phyloP scores from a whole-genome alignment of 2,888 invertebrate species.

The Schrankia costaestrigalis region DNA sequence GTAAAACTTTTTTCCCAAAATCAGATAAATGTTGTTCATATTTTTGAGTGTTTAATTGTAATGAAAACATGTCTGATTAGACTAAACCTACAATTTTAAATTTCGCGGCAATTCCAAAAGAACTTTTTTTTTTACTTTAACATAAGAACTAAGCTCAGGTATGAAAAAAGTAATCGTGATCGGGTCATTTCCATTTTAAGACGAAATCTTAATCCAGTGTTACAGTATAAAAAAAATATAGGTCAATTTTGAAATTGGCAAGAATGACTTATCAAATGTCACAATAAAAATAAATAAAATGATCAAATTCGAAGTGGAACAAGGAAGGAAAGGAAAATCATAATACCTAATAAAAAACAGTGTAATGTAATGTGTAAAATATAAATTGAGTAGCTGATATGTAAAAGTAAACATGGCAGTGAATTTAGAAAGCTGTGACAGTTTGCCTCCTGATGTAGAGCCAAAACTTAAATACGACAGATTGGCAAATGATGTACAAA shows the following conservation, averaged over 20 bases:
- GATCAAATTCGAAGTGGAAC: too few species aligned
- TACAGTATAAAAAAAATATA: too few species aligned
- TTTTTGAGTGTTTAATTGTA: slow-evolving; percentile 21
- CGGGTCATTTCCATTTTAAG: too few species aligned
- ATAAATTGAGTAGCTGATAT: too few species aligned
- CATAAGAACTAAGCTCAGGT: too few species aligned
- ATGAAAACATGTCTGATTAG: slow-evolving; percentile 10
- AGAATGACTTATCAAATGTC: too few species aligned
- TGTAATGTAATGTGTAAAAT: slow-evolving; percentile 26
- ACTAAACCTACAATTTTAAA: not conserved
- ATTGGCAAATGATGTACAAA: slow-evolving; percentile 91
- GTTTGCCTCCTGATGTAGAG: slow-evolving; percentile 80
- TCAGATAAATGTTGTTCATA: slow-evolving; percentile 49
- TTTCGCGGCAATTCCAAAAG: slow-evolving; percentile 1
- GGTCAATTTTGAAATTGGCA: too few species aligned
- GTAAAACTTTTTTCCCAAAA: slow-evolving; percentile 58
- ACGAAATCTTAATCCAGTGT: too few species aligned
- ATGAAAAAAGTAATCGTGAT: too few species aligned
- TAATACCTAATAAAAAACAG: not conserved
- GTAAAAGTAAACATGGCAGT: slow-evolving; percentile 52
- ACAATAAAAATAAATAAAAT: slow-evolving; percentile 22
- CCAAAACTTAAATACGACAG: slow-evolving; percentile 96
- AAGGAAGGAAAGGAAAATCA: slow-evolving; percentile 20
- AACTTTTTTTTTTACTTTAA: too few species aligned
- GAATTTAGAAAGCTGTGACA: slow-evolving; percentile 68